These are phyloP conservation scores for Alloplasta piceator DNA, from an alignment of 2,888 invertebrate genomes.

Conservation along the genomic window DNA sequence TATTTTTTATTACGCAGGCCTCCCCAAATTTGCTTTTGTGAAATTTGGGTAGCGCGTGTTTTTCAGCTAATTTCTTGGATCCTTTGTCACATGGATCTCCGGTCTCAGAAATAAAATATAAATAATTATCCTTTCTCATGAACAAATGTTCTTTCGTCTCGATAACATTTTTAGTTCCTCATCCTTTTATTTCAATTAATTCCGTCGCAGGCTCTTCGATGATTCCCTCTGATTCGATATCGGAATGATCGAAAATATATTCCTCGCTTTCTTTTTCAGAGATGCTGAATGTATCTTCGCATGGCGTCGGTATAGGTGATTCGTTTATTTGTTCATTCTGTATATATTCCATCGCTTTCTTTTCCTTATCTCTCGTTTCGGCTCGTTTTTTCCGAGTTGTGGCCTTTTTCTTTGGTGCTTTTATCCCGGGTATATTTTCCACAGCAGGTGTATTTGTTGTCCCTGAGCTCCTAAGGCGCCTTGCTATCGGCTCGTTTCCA, in stretches of 20 bases:
- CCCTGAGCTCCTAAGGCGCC: not conserved
- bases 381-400: not conserved
- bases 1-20: not conserved
- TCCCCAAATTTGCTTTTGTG: not conserved
- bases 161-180: not conserved
- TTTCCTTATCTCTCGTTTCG: no score
- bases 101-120: not conserved
- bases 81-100: slow-evolving; percentile 32
- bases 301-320: no score
- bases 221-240: no score
- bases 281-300: no score
- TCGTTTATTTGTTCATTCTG: no score
- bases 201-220: not conserved
- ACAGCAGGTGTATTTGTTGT: not conserved
- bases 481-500: not conserved
- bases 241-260: no score
- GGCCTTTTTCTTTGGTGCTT: not conserved
- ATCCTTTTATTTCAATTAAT: not conserved
- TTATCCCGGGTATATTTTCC: not conserved
- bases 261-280: no score
- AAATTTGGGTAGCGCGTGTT: slow-evolving; percentile 29
- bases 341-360: no score
- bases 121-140: not conserved
- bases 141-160: not conserved
- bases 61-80: not conserved